Base-by-base conservation (phyloP, 2,888 invertebrate species). In the Anoplius nigerrimus region DNA sequence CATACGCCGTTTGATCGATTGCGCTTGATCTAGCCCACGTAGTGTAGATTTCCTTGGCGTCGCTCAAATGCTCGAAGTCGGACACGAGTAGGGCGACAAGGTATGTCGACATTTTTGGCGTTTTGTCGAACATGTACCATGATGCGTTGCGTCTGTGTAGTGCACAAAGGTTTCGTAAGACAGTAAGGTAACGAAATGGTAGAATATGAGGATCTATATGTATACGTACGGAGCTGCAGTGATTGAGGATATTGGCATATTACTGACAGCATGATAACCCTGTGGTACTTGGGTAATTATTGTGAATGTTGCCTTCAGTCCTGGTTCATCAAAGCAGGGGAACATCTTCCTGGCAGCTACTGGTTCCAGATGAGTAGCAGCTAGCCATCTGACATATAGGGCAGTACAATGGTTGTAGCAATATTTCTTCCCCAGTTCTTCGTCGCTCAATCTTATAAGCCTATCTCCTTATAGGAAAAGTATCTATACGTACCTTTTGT, bases 51-150 rank as follows among this genome's bases (percentile, higher is more conserved):
- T 84, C 18, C 0, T 13, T 13, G 1, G 59, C 42, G 0, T 8
- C 4, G 2, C 4, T 13, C 8, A 60, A 15, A 0, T 88, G 89
- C 68, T 89, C 89, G 58, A 94, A 93, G 80, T 95, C 94, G 18
- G 95, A 95, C 0, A 97, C 92, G 4, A 96, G 90, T 82, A 97
- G 94, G 0, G 97, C 97, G 1, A 97, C 92, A 6, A 97, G 89
- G 82, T 98, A 98, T 0, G 96, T 94, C 0, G 95, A 93, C 95
- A 96, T 96, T 58, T 86, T 88, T 0, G 93, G 93, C 0, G 93
- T 92, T 43, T 91, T 90, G 52, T 89, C 82, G 83, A 92, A 78
- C 0, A 0, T 8, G 8, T 62, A n/a, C 4, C 13, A 6, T 1
- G 0, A 18, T 6, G 0, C 2, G 2, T 6, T 18, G 18, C 69